Conservation (phyloP, 2,888 invertebrate species). For the Subacronicta megacephala region DNA sequence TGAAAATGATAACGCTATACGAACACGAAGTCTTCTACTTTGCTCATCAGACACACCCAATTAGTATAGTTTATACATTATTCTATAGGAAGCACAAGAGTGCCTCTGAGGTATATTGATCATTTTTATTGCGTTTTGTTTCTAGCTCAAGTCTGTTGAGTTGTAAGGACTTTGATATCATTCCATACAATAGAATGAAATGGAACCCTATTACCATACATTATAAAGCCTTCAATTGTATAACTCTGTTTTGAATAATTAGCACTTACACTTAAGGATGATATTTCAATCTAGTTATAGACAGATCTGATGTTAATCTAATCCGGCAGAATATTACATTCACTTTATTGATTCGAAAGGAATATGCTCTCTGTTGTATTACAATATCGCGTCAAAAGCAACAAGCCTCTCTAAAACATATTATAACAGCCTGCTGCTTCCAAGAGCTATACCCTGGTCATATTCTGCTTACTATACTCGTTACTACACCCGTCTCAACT, state of each 20-base stretch:
- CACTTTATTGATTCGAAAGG: slow-evolving; percentile 69
- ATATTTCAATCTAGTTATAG: slow-evolving; percentile 75
- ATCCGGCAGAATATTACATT: slow-evolving; percentile 71
- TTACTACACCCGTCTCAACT: slow-evolving; percentile 61
- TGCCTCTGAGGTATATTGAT: slow-evolving; percentile 85
- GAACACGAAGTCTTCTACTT: slow-evolving; percentile 56
- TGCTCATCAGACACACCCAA: slow-evolving; percentile 71
- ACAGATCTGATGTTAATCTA: slow-evolving; percentile 86
- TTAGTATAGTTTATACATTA: slow-evolving; percentile 69
- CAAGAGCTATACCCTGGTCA: slow-evolving; percentile 76
- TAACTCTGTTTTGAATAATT: slow-evolving; percentile 72
- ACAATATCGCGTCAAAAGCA: slow-evolving; percentile 78
- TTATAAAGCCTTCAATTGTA: slow-evolving; percentile 63
- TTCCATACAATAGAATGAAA: slow-evolving; percentile 67
- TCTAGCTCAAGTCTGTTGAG: slow-evolving; percentile 63
- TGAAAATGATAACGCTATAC: slow-evolving; percentile 64
- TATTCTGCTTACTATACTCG: slow-evolving; percentile 71
- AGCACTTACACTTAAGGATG: slow-evolving; percentile 73
- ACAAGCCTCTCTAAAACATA: slow-evolving; percentile 87
- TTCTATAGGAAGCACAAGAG: slow-evolving; percentile 78
- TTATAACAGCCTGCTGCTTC: slow-evolving; percentile 84
- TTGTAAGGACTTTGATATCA: slow-evolving; percentile 63
- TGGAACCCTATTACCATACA: slow-evolving; percentile 61
- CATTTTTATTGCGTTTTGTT: slow-evolving; percentile 73
- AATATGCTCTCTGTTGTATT: slow-evolving; percentile 83